A percentile compares a stretch with the other conserved stretches of the same genome.
These are phyloP conservation scores for Ploceus nigricollis DNA, from an alignment of 2,113 vertebrate species.

Conservation along the genomic window DNA sequence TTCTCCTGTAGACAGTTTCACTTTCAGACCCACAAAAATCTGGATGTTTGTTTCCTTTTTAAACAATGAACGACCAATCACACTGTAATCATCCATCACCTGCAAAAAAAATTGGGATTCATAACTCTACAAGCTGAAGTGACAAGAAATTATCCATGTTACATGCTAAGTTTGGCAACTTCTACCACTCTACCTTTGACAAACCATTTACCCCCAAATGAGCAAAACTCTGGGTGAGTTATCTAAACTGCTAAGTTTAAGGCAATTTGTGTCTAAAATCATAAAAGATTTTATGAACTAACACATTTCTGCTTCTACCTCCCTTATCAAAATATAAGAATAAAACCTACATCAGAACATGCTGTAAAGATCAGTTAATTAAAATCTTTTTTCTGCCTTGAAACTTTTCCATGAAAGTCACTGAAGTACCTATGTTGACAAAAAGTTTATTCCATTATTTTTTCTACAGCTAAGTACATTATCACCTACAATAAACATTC, in stretches of 20 bases:
- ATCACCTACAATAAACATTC: neutral
- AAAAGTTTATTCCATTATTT: neutral
- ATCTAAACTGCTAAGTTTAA: neutral
- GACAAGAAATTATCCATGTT: neutral
- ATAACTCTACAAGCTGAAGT: neutral
- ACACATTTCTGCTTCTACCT: neutral
- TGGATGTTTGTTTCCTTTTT: conserved; percentile 99
- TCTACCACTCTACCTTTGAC: neutral
- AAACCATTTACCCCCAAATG: neutral
- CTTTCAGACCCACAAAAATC: conserved; percentile 91
- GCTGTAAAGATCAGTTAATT: neutral
- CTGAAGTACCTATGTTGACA: neutral
- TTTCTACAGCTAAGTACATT: neutral
- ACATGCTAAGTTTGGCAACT: neutral
- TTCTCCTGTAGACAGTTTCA: conserved; percentile 90
- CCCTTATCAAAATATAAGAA: neutral
- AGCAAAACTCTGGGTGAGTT: neutral
- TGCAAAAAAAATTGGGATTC: conserved; percentile 37
- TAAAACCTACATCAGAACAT: neutral
- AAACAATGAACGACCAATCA: conserved; percentile 93
- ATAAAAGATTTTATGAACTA: neutral
- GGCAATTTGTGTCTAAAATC: neutral
- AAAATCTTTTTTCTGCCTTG: neutral
- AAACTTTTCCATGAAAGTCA: neutral
- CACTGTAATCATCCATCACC: conserved; percentile 89